phyloP scores from a whole-genome alignment of 2,888 invertebrate genomes.

The Branchellion lobata region DNA sequence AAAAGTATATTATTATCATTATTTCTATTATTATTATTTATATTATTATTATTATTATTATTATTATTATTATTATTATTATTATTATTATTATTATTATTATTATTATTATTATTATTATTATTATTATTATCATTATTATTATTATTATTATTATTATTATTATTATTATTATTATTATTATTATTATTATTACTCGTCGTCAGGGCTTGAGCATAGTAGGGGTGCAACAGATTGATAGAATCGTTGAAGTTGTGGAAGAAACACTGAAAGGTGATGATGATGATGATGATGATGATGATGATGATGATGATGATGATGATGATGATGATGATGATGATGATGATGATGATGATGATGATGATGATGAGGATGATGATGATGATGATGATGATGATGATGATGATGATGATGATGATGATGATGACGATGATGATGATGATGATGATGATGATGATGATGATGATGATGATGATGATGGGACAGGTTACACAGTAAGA shows the following conservation, averaged over 20 bases:
- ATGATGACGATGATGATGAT: slow-evolving; percentile 27
- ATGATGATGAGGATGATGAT: no score
- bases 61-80: background rate
- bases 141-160: background rate
- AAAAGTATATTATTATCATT: background rate
- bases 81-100: background rate
- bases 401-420: slow-evolving; percentile 31
- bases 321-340: slow-evolving; percentile 20
- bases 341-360: slow-evolving; percentile 15
- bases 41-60: background rate
- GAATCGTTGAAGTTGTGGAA: slow-evolving; percentile 94
- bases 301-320: slow-evolving; percentile 31
- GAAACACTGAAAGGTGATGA: slow-evolving; percentile 84
- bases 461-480: slow-evolving; percentile 22
- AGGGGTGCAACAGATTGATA: slow-evolving; percentile 97
- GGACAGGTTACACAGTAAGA: slow-evolving; percentile 59
- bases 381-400: slow-evolving; percentile 22
- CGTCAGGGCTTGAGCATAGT: slow-evolving; percentile 85
- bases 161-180: slow-evolving; percentile 14
- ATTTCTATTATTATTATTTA: background rate
- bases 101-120: background rate
- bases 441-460: slow-evolving; percentile 31
- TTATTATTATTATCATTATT: background rate
- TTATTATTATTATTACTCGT: background rate
- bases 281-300: slow-evolving; percentile 30